These are phyloP conservation scores for Elmis aenea DNA, from an alignment of 2,888 invertebrate species.

Conservation along the genomic window DNA sequence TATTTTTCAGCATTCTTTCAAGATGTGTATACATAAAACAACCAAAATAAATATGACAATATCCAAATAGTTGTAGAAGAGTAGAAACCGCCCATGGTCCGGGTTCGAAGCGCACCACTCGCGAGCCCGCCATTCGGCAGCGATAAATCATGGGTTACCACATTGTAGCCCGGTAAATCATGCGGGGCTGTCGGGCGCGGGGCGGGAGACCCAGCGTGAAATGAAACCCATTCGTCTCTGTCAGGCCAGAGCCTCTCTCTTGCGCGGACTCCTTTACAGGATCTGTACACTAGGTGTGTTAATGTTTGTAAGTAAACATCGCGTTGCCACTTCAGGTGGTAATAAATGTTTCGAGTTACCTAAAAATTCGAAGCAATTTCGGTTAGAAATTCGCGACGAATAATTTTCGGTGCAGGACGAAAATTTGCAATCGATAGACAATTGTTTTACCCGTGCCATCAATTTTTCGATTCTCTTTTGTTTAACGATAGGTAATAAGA, in stretches of 20 bases:
- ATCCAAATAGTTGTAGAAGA: slow-evolving; percentile 30
- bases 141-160: slow-evolving; percentile 66
- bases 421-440: too few relatives aligned
- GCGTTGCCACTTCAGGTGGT: too few relatives aligned
- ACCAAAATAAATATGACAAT: slow-evolving; percentile 26
- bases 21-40: neutral
- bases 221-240: slow-evolving; percentile 51
- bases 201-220: slow-evolving; percentile 53
- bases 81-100: slow-evolving; percentile 28
- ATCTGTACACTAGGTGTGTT: slow-evolving; percentile 18
- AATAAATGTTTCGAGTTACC: too few relatives aligned
- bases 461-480: too few relatives aligned
- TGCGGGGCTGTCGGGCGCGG: slow-evolving; percentile 48
- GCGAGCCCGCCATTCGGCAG: slow-evolving; percentile 56
- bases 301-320: slow-evolving; percentile 9
- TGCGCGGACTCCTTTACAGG: slow-evolving; percentile 27
- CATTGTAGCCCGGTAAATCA: slow-evolving; percentile 65
- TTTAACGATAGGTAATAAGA: too few relatives aligned
- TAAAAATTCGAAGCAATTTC: too few relatives aligned
- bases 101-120: slow-evolving; percentile 39
- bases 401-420: too few relatives aligned
- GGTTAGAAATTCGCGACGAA: too few relatives aligned
- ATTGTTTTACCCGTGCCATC: too few relatives aligned
- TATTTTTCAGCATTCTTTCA: too few relatives aligned
- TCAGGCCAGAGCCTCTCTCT: slow-evolving; percentile 31